These are phyloP conservation scores for Achatina immaculata DNA, from an alignment of 1,140 invertebrate species.

Conservation along the genomic window DNA sequence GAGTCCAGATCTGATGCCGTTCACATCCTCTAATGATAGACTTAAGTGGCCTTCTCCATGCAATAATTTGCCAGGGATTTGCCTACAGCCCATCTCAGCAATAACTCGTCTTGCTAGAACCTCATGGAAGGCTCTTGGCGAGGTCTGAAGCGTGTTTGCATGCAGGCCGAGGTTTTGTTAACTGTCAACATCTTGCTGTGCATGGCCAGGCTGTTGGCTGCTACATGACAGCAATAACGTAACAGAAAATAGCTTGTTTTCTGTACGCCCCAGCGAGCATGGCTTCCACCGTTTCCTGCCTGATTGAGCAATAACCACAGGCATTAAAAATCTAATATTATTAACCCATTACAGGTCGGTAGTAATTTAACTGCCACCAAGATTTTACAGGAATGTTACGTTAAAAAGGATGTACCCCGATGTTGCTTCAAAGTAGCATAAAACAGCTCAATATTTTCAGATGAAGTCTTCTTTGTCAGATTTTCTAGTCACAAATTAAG, in stretches of 20 bases:
- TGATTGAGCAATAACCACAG: not conserved
- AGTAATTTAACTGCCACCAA: not conserved
- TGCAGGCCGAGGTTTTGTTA: not conserved
- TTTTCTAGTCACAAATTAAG: too few species aligned
- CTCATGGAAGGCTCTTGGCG: not conserved
- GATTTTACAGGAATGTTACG: too few species aligned
- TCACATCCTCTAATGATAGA: too few species aligned
- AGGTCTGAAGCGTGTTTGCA: not conserved
- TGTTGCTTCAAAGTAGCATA: too few species aligned
- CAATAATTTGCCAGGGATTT: not conserved
- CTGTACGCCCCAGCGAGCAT: not conserved
- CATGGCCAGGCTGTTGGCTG: not conserved
- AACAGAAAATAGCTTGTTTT: not conserved
- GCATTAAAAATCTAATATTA: not conserved
- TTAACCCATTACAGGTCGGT: not conserved
- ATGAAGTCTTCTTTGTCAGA: too few species aligned
- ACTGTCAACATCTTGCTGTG: not conserved
- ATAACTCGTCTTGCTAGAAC: not conserved
- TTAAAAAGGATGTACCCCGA: too few species aligned
- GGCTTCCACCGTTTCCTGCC: not conserved
- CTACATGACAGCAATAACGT: not conserved
- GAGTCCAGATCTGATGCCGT: too few species aligned
- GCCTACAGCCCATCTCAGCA: not conserved
- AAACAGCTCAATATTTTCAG: too few species aligned
- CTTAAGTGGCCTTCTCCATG: not conserved